A percentile compares a stretch with the other conserved stretches of the same genome.
These are phyloP conservation scores for Ridgeia piscesae DNA, from an alignment of 1,140 invertebrate species.

Conservation along the genomic window DNA sequence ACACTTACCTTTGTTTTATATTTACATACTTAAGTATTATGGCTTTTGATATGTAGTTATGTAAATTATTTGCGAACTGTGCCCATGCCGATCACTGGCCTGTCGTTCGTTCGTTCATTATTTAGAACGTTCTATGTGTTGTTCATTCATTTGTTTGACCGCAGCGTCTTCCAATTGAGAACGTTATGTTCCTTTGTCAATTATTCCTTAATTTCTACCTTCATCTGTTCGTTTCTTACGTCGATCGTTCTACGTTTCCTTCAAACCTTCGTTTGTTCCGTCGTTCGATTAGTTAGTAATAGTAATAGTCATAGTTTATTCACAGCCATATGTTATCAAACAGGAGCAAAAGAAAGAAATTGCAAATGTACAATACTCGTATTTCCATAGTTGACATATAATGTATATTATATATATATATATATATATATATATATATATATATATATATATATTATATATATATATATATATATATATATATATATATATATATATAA, in stretches of 20 bases:
- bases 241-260: background rate
- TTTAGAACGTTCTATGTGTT: background rate
- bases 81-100: background rate
- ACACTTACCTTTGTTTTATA: no score
- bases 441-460: background rate
- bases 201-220: background rate
- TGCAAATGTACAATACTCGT: no score
- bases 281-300: background rate
- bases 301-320: no score
- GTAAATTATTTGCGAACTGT: background rate
- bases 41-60: background rate
- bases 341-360: no score
- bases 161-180: no score
- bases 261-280: background rate
- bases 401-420: background rate
- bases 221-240: background rate
- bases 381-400: no score
- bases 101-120: background rate
- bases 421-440: background rate
- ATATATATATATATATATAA: background rate
- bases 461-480: slow-evolving; percentile 3
- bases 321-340: no score
- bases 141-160: background rate
- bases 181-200: background rate
- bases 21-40: background rate